A percentile compares a stretch with the other conserved stretches of the same genome.
These are phyloP conservation scores for Lordiphosa collinella DNA, from an alignment of 1,140 invertebrate genomes.

Conservation along the genomic window DNA sequence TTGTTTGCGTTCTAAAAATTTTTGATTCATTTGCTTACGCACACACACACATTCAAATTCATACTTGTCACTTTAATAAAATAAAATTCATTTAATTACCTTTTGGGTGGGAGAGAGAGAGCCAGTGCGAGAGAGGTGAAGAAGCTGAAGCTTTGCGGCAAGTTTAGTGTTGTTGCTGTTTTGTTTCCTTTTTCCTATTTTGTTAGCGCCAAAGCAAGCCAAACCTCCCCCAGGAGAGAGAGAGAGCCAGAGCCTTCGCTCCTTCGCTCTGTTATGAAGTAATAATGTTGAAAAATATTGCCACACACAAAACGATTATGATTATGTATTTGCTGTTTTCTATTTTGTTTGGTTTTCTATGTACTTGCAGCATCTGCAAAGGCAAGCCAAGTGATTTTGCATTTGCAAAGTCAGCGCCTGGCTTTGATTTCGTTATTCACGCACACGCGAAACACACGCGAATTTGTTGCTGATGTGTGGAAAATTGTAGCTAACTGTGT, in stretches of 20 bases:
- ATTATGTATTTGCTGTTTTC: not conserved
- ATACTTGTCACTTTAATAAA: conserved; percentile 67
- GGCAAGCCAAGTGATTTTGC: not conserved
- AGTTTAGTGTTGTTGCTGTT: not conserved
- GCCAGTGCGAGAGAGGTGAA: not conserved
- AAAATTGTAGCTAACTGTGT: too few relatives aligned
- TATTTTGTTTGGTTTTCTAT: conserved; percentile 6
- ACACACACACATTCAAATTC: conserved; percentile 25
- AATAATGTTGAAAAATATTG: conserved; percentile 44
- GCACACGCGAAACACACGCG: too few relatives aligned
- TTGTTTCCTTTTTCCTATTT: not conserved
- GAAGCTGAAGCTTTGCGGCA: conserved; percentile 13
- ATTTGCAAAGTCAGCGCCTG: too few relatives aligned
- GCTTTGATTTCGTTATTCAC: too few relatives aligned
- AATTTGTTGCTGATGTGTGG: too few relatives aligned
- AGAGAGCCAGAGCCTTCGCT: conserved; percentile 8
- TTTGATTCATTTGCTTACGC: conserved; percentile 59
- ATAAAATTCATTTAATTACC: conserved; percentile 68
- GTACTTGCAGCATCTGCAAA: conserved; percentile 9
- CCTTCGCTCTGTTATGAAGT: conserved; percentile 61
- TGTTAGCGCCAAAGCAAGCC: not conserved
- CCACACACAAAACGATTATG: too few relatives aligned
- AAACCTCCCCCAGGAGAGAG: conserved; percentile 7
- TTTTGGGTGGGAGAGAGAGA: conserved; percentile 17
- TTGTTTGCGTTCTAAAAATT: conserved; percentile 64